Evolutionary conservation across 1,140 invertebrate species (phyloP), one percentile per base, ranked within the genome.

Genomic region (Zaprionus vittiger): DNA sequence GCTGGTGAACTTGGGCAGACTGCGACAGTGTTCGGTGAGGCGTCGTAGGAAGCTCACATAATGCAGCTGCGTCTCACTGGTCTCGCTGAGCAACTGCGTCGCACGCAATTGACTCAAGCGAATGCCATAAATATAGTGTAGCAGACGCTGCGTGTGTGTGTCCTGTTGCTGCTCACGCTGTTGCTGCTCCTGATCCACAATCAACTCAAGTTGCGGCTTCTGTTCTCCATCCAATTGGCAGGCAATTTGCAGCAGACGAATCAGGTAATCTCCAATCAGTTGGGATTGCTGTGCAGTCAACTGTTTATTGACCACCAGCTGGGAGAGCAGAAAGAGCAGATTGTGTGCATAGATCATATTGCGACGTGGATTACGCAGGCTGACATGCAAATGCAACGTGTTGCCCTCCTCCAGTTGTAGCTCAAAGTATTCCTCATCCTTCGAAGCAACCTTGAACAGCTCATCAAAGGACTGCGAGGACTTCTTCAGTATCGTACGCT

Each of bases 291-390:
- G 15, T 5, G 69, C 62, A 1, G 28, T 73, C 5, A 93, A 61
- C 4, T 63, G 41, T 11, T 82, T 61, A n/a, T 60, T 81, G 17
- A 59, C 38, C 7, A 82, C 65, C 14, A 89, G 59, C 3, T 91
- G 72, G 11, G 60, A 55, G 5, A 91, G 44, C 0, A 81, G 26
- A 38, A 90, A 93, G 12, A 92, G 63, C 6, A 91, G 31, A 22
- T 85, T 75, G 31, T 93, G 86, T 2, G 89, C 80, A 38, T 92
- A 93, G 26, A 93, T 79, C 80, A 91, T 80, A 17, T 91, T 73
- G 15, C 86, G 69, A 9, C 78, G 77, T 1, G 81, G 77, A 71
- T 92, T 85, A 1, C 75, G 57, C 6, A 92, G 56, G 4, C 72
- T 76, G 2, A 26, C 11, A 26, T 80, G 68, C 7, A 93, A 52